phyloP scores from a whole-genome alignment of 2,797 vertebrate species.

The Nyctibius grandis region DNA sequence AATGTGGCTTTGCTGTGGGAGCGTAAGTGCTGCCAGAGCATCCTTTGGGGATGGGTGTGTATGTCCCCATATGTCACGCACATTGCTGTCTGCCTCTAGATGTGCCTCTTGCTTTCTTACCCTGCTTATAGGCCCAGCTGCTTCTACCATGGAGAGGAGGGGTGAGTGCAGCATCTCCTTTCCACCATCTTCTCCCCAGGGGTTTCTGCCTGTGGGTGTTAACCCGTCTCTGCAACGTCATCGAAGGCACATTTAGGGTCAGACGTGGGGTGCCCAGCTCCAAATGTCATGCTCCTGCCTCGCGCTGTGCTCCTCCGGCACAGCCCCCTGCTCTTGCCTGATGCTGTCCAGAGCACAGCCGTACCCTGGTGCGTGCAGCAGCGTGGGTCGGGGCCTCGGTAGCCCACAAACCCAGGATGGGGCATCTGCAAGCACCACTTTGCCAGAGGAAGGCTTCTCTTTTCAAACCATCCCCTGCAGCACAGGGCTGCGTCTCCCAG shows the following conservation, averaged over 20 bases:
- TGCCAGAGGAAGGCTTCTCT: not conserved
- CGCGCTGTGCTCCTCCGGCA: not conserved
- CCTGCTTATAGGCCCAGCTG: not conserved
- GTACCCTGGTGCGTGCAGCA: not conserved
- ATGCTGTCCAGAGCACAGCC: accelerated
- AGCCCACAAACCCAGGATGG: not conserved
- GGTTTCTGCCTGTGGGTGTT: not conserved
- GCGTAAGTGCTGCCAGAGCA: not conserved
- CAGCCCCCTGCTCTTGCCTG: not conserved
- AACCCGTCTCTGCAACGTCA: not conserved
- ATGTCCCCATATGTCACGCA: accelerated
- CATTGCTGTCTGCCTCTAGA: not conserved
- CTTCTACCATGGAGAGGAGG: accelerated
- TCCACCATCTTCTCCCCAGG: too few relatives aligned
- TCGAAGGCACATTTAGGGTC: not conserved
- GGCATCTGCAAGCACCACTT: not conserved
- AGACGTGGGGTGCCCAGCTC: not conserved
- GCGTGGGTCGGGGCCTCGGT: accelerated
- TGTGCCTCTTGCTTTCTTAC: not conserved
- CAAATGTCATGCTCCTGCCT: accelerated
- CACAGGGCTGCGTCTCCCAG: not conserved
- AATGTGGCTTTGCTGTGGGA: accelerated
- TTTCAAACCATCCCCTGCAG: not conserved
- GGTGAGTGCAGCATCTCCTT: not conserved
- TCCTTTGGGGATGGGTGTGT: accelerated